Conservation (phyloP, 1,140 invertebrate genomes). For the Polypedilum pembai region DNA sequence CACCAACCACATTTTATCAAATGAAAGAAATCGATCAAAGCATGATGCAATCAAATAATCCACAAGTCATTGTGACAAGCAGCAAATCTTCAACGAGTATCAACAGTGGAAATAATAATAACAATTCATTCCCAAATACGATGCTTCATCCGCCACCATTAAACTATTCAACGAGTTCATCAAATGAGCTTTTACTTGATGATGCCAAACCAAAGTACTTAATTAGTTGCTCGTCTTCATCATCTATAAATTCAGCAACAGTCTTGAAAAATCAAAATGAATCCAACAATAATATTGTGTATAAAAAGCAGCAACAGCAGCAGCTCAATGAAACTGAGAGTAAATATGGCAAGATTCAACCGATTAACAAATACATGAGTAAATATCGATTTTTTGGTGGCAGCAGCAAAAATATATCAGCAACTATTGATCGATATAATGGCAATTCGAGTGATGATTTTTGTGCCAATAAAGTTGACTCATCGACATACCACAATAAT, state of each 20-base stretch:
- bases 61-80: neutral
- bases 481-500: neutral
- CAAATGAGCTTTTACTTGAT: constrained; percentile 17
- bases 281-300: constrained; percentile 24
- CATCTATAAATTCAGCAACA: neutral
- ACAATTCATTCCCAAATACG: neutral
- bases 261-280: constrained; percentile 24
- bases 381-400: constrained; percentile 21
- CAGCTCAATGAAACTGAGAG: neutral
- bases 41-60: constrained; percentile 26
- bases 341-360: constrained; percentile 26
- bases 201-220: neutral
- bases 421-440: constrained; percentile 10
- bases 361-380: constrained; percentile 24
- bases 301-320: neutral
- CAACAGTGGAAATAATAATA: constrained; percentile 17
- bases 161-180: constrained; percentile 20
- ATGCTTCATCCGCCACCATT: constrained; percentile 7
- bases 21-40: constrained; percentile 27
- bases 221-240: constrained; percentile 10
- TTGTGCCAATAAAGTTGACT: neutral
- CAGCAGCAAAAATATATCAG: neutral
- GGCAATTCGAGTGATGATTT: constrained; percentile 14
- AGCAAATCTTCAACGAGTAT: constrained; percentile 15
- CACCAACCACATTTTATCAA: constrained; percentile 20